Evolutionary conservation across 2,113 vertebrate species (phyloP), one percentile per base, ranked within the genome.

Genomic region (Struthidea cinerea): DNA sequence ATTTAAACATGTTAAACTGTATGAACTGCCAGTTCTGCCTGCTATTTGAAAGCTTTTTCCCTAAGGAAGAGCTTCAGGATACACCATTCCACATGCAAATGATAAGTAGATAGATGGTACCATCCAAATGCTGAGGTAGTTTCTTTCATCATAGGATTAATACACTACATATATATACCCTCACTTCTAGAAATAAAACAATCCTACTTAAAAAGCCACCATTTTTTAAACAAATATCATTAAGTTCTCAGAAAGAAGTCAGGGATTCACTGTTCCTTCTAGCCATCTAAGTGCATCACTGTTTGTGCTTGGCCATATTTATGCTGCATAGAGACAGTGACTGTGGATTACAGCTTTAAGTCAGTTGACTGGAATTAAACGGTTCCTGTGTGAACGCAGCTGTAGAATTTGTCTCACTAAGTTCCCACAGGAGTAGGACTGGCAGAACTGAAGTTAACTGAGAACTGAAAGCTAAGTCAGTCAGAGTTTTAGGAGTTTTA

Each of bases 21-120:
- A 74, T 42, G 55, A 92, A 93, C 63, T 85, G 76, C 78, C 60
- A 74, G 79, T 94, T 95, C 79, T 94, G 93, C 71, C 90, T 91
- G 87, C 41, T 82, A 37, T 74, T 86, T 89, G 56, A 88, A 89
- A 91, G 87, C 52, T 85, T 91, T 65, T 89, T 81, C 77, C 37
- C 19, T 75, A 47, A 44, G 21, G 41, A 71, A 41, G 75, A 91
- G 79, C 53, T 78, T 67, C 0, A 6, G 60, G 55, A 86, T 64
- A 27, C 22, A 47, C 10, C 6, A 1, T 90, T 84, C 49, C 41
- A 89, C 28, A 37, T 87, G 64, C 44, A 90, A 59, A 53, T 18
- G 35, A 6, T 60, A 73, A 74, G 24, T 15, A 80, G 37, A 64
- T 56, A 69, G 55, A 87, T 26, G 24, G 47, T 46, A 90, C 32